Conservation (phyloP, 2,888 invertebrate genomes). For the Ephialtes manifestator region DNA sequence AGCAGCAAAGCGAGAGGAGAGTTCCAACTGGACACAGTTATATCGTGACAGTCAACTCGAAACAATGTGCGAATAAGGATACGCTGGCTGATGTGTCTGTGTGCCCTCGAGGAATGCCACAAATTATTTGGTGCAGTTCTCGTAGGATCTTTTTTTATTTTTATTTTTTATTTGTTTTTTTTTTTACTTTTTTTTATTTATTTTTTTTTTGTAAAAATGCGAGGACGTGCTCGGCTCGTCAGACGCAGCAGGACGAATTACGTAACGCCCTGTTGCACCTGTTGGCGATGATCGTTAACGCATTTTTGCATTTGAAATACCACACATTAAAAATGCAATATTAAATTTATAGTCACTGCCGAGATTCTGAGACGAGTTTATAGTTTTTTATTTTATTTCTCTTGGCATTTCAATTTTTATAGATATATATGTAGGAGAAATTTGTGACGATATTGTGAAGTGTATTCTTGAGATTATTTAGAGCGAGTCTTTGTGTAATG, state of each 20-base stretch:
- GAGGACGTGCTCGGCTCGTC: not conserved
- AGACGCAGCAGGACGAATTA: conserved; percentile 12
- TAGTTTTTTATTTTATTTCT: too few relatives aligned
- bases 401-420: not conserved
- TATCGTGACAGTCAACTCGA: conserved; percentile 54
- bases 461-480: conserved; percentile 8
- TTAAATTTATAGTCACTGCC: too few relatives aligned
- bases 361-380: not conserved
- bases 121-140: conserved; percentile 45
- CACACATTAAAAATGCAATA: not conserved
- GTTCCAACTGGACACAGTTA: conserved; percentile 8
- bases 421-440: not conserved
- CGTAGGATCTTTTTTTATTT: too few relatives aligned
- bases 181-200: too few relatives aligned
- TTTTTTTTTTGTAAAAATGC: too few relatives aligned
- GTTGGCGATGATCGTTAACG: conserved; percentile 15
- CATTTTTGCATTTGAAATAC: conserved; percentile 5
- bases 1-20: not conserved
- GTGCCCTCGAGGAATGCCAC: conserved; percentile 41
- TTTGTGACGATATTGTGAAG: not conserved
- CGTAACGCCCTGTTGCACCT: conserved; percentile 7
- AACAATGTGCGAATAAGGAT: conserved; percentile 51
- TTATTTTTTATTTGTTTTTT: too few relatives aligned
- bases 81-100: not conserved
- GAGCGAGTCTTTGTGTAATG: conserved; percentile 18